Conservation (phyloP, 2,888 invertebrate species). For the Colostygia pectinataria region DNA sequence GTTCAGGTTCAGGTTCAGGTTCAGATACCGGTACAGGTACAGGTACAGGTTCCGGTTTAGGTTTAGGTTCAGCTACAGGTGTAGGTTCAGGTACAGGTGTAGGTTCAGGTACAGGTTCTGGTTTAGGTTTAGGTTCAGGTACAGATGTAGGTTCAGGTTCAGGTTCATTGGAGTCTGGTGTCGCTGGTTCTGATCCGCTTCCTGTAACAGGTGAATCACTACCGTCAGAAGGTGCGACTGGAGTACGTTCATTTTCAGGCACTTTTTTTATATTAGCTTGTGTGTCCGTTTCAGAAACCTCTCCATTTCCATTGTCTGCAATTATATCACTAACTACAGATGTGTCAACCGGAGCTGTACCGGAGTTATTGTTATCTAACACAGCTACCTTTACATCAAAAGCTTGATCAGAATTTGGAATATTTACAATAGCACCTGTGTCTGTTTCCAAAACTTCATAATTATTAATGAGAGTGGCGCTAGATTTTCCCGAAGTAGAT, state of each 20-base stretch:
- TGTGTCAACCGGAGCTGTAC: not conserved
- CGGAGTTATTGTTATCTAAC: slow-evolving; percentile 2
- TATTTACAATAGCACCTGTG: slow-evolving; percentile 10
- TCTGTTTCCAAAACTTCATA: slow-evolving; percentile 3
- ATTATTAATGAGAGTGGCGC: slow-evolving; percentile 4
- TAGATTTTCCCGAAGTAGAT: slow-evolving; percentile 13
- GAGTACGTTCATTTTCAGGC: not conserved
- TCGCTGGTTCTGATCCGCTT: not conserved
- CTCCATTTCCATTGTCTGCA: slow-evolving; percentile 9
- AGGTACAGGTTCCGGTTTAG: too few species aligned
- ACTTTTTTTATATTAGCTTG: slow-evolving; percentile 6
- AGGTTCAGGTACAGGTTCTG: too few species aligned
- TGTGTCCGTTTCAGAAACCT: slow-evolving; percentile 14
- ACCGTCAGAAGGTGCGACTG: slow-evolving; percentile 7
- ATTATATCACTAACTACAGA: slow-evolving; percentile 19
- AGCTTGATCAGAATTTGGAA: slow-evolving; percentile 7
- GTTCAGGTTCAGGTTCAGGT: too few species aligned
- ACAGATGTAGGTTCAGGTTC: not conserved
- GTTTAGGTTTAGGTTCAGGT: too few species aligned
- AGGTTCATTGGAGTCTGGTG: not conserved
- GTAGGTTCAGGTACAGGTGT: too few species aligned
- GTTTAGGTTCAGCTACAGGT: too few species aligned
- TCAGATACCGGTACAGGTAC: too few species aligned
- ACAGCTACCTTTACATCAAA: slow-evolving; percentile 16
- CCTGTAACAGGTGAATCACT: slow-evolving; percentile 23